Evolutionary conservation across 1,140 invertebrate genomes (phyloP).

Genomic region (Drosophila albomicans): DNA sequence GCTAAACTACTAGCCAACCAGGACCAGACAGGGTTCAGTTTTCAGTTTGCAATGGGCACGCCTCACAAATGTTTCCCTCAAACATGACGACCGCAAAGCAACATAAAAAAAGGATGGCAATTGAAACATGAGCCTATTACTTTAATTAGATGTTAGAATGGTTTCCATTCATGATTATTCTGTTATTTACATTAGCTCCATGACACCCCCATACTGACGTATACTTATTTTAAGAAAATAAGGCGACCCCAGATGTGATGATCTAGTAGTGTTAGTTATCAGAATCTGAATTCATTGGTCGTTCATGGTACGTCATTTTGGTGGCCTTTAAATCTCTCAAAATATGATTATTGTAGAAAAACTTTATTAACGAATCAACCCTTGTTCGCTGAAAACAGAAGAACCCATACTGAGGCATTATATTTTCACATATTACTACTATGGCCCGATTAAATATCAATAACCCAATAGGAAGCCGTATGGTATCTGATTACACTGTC

Average conservation of each 20-base stretch:
- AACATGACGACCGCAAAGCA: conserved; percentile 23
- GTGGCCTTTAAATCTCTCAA: too few relatives aligned
- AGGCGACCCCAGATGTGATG: too few relatives aligned
- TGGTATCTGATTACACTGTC: conserved; percentile 4
- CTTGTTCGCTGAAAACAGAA: too few relatives aligned
- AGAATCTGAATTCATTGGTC: too few relatives aligned
- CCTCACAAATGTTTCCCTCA: conserved; percentile 65
- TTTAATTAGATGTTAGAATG: conserved; percentile 69
- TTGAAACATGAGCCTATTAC: conserved; percentile 51
- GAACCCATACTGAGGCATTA: too few relatives aligned
- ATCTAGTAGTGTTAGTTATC: too few relatives aligned
- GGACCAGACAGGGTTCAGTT: conserved; percentile 41
- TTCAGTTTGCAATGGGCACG: conserved; percentile 50
- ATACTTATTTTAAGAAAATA: too few relatives aligned
- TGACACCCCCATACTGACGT: not conserved
- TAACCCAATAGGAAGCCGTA: conserved; percentile 29
- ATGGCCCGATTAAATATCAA: conserved; percentile 34
- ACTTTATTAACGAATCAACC: too few relatives aligned
- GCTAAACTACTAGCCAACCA: conserved; percentile 18
- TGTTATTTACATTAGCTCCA: not conserved
- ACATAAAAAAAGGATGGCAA: conserved; percentile 15
- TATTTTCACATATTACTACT: not conserved
- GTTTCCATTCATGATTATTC: conserved; percentile 17
- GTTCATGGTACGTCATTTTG: too few relatives aligned
- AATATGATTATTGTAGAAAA: too few relatives aligned